Evolutionary conservation across 1,140 invertebrate genomes (phyloP).

Genomic region (Dreissena polymorpha): DNA sequence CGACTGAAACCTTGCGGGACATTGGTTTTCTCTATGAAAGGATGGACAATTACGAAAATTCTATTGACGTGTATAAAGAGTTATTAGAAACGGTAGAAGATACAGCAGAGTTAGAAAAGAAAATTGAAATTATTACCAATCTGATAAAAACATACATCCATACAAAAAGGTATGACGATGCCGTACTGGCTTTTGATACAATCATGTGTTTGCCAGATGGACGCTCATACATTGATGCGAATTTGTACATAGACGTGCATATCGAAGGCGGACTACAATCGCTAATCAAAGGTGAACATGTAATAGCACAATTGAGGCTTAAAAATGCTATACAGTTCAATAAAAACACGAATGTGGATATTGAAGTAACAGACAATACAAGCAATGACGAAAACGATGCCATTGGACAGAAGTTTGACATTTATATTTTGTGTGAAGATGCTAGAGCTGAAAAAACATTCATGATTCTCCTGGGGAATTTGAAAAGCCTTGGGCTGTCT

Average conservation of each 20-base stretch:
- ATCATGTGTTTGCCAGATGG: conserved; percentile 21
- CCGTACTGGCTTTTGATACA: conserved; percentile 10
- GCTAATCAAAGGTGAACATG: neutral
- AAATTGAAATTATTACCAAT: conserved; percentile 1
- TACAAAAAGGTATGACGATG: conserved; percentile 10
- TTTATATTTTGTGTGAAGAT: conserved; percentile 29
- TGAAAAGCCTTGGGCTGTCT: neutral
- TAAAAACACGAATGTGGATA: neutral
- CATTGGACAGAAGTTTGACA: neutral
- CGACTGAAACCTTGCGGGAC: conserved; percentile 18
- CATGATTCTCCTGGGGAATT: neutral
- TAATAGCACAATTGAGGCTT: conserved; percentile 19
- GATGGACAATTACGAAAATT: conserved; percentile 18
- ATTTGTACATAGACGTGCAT: conserved; percentile 7
- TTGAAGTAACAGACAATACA: neutral
- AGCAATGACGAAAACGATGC: neutral
- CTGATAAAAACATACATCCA: conserved; percentile 15
- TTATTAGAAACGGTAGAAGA: neutral
- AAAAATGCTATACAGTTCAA: conserved; percentile 23
- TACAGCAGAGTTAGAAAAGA: neutral
- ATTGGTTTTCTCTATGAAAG: conserved; percentile 18
- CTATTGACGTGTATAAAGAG: neutral
- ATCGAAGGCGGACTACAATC: conserved; percentile 29
- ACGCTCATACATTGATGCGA: neutral
- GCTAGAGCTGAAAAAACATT: neutral